Conservation (phyloP, 2,888 invertebrate genomes). For the Pachydiplax longipennis region DNA sequence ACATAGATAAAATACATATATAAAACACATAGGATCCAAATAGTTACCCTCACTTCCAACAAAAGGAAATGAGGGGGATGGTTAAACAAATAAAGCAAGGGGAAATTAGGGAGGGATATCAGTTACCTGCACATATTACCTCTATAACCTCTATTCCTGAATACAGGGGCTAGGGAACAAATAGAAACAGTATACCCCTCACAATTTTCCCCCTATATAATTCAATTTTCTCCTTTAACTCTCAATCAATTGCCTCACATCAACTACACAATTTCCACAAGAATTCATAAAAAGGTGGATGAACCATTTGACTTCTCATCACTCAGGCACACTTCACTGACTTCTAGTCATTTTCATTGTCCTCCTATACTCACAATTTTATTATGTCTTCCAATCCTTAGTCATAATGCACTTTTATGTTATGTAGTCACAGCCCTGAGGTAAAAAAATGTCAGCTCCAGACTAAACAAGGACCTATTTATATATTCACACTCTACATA, state of each 20-base stretch:
- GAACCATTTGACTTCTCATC: conserved; percentile 3
- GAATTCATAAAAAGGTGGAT: conserved; percentile 32
- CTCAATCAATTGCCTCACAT: conserved; percentile 8
- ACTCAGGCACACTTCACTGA: conserved; percentile 42
- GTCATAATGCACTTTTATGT: conserved; percentile 43
- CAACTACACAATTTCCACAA: conserved; percentile 36
- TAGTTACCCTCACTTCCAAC: conserved; percentile 4
- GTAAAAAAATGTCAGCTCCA: conserved; percentile 45
- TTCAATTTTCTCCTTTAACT: conserved; percentile 14
- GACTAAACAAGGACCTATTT: conserved; percentile 34
- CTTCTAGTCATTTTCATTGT: not conserved
- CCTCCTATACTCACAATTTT: not conserved
- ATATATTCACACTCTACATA: conserved; percentile 40
- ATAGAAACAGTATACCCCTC: conserved; percentile 4
- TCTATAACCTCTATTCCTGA: not conserved
- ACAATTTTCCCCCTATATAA: conserved; percentile 2
- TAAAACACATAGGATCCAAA: conserved; percentile 10
- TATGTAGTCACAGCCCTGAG: conserved; percentile 44
- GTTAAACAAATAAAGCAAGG: conserved; percentile 16
- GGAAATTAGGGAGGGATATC: conserved; percentile 24
- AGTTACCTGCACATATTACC: not conserved
- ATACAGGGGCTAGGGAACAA: not conserved
- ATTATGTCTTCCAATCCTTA: conserved; percentile 17
- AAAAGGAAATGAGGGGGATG: not conserved
- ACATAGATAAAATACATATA: conserved; percentile 37